Evolutionary conservation across 2,888 invertebrate genomes (phyloP).

Genomic region (Campoplex nolae): DNA sequence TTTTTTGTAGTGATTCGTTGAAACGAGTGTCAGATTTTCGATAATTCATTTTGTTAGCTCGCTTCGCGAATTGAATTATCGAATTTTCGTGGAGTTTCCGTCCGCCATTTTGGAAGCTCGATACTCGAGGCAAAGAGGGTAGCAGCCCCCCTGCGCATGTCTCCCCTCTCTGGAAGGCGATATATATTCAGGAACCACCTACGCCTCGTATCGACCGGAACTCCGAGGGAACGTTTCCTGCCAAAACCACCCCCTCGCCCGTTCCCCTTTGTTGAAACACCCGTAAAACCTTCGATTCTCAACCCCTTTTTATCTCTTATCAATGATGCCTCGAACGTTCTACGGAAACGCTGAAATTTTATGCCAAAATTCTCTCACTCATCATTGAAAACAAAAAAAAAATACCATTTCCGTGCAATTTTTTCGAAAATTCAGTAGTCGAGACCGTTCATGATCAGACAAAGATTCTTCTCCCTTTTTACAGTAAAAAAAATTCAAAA

Average conservation of each 20-base stretch:
- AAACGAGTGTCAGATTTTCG: not conserved
- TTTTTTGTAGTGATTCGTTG: not conserved
- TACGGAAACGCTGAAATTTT: slow-evolving; percentile 1
- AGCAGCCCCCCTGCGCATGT: slow-evolving; percentile 77
- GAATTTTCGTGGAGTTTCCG: slow-evolving; percentile 32
- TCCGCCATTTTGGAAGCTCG: slow-evolving; percentile 81
- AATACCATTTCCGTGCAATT: not conserved
- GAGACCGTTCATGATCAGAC: slow-evolving; percentile 26
- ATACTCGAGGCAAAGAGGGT: slow-evolving; percentile 70
- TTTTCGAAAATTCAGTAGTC: slow-evolving; percentile 10
- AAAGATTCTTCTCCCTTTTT: not conserved
- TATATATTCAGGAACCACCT: slow-evolving; percentile 42
- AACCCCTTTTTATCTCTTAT: slow-evolving; percentile 46
- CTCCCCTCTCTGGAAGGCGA: slow-evolving; percentile 68
- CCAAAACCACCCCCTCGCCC: slow-evolving; percentile 56
- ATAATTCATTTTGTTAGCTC: not conserved
- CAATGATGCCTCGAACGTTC: slow-evolving; percentile 45
- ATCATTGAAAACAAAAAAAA: slow-evolving; percentile 3
- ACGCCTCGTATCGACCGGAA: slow-evolving; percentile 79
- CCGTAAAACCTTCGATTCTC: slow-evolving; percentile 29
- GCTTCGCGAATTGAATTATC: slow-evolving; percentile 8
- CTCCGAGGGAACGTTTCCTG: slow-evolving; percentile 67
- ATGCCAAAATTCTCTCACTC: not conserved
- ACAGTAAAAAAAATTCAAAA: not conserved
- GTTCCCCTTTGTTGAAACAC: slow-evolving; percentile 23